Evolutionary conservation across 2,113 vertebrate genomes (phyloP), one percentile per base, ranked within the genome.

Genomic region (Anas platyrhynchos): DNA sequence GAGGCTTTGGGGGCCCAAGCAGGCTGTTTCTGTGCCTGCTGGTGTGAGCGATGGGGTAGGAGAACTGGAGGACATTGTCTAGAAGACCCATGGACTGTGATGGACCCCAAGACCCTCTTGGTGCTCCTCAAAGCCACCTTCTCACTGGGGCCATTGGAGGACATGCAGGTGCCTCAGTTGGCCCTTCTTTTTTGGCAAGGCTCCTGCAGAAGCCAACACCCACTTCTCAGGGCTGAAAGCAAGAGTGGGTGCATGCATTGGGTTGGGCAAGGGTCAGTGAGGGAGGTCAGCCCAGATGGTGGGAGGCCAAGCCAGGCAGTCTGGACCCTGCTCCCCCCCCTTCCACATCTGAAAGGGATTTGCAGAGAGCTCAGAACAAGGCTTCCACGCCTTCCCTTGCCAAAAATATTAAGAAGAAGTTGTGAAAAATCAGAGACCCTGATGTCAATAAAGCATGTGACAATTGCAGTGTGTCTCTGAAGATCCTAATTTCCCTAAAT

Each of bases 181-280:
- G 7, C 13, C 6, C 8, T 74, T 75, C 41, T 2, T n/a, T 62
- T 38, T n/a, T 0, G 0, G 11, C 3, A 7, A 66, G 4, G 38
- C 29, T 82, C 54, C 0, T 0, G 15, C 15, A 84, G 80, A 36
- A 79, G 38, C 20, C 25, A 3, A 1, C 18, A 36, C 6, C 13
- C 16, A 2, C 1, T 1, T 58, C 84, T 77, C 13, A 14, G 18
- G 23, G 15, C 11, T 88, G 79, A 59, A 75, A 86, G 27, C 46
- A 48, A 31, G 61, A 3, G 1, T 0, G 2, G 13, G 48, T 1
- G 1, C 1, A 1, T 38, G 21, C 0, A 1, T 3, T 23, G 26
- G 21, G 5, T 14, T 58, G 55, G 44, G n/a, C 0, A 1, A 56
- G 16, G 38, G 27, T 32, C 41, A n/a, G 26, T 50, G 29, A 68